These are phyloP conservation scores for Psittacula echo DNA, from an alignment of 2,797 vertebrate genomes.

Conservation along the genomic window DNA sequence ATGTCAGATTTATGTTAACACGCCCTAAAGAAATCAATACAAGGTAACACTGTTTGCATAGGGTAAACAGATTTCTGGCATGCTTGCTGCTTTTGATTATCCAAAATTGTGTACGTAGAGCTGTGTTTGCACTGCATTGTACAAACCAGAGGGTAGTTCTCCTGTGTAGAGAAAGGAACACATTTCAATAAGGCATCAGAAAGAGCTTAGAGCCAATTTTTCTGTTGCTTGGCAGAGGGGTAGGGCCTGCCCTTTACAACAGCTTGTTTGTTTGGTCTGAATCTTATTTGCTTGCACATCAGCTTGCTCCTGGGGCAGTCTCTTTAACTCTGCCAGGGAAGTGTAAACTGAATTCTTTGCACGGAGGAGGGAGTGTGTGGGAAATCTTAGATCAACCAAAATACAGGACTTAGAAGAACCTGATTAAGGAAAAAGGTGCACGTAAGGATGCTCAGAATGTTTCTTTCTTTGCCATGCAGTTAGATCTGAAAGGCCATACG, in stretches of 20 bases:
- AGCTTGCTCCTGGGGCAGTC: neutral
- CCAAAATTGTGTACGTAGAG: neutral
- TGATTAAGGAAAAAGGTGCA: neutral
- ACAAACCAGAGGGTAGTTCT: neutral
- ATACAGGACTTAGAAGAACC: neutral
- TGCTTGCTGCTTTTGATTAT: slow-evolving; percentile 10
- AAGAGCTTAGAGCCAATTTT: slow-evolving; percentile 1
- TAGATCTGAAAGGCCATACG: neutral
- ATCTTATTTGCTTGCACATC: neutral
- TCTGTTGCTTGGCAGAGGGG: neutral
- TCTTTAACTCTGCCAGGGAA: slow-evolving; percentile 6
- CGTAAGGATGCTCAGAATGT: neutral
- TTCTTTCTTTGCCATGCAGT: neutral
- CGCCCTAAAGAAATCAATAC: slow-evolving; percentile 3
- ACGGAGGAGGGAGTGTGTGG: neutral
- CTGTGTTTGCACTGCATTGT: neutral
- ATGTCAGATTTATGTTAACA: slow-evolving; percentile 35
- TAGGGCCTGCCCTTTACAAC: slow-evolving; percentile 1
- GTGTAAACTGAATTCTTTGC: neutral
- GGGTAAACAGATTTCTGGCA: slow-evolving; percentile 47
- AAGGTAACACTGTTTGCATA: slow-evolving; percentile 33
- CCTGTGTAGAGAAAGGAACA: neutral
- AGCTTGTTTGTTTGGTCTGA: neutral
- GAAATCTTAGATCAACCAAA: neutral
- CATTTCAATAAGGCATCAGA: neutral